Evolutionary conservation across 2,113 vertebrate species (phyloP), one percentile per base, ranked within the genome.

Genomic region (rat (Rattus norvegicus)): DNA sequence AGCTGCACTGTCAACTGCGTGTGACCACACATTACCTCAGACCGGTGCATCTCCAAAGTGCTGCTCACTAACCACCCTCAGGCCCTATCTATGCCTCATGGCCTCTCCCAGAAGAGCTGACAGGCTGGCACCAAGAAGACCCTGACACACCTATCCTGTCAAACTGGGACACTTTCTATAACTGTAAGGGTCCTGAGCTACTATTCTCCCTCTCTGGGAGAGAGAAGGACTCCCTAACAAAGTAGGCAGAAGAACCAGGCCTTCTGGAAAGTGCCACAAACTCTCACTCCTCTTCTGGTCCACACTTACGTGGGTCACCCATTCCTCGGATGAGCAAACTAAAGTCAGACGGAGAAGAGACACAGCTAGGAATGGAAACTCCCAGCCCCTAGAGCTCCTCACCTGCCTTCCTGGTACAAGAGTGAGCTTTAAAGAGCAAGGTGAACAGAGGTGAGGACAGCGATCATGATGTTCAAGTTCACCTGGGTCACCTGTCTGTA

Each of bases 1-100:
- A 81, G 59, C 77, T 8, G 43, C 65, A 6, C 56, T 65, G 70
- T 85, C 76, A 13, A 85, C 94, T 95, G 24, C 80, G 30, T 93
- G 95, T 95, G 95, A 88, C 70, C 52, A 80, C 2, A 0, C n/a
- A 92, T 95, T 91, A 61, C 69, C 85, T 88, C 65, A 39, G 93
- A 59, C 47, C 28, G 22, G 93, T 49, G 39, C 76, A 1, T 81
- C 79, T 33, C 91, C 81, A 49, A 16, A 93, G 67, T 91, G 49
- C 77, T 22, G 72, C 70, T 49, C 47, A 3, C 12, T 36, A 26
- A 89, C 5, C 65, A 17, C 30, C 36, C 54, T 63, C 0, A 0
- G 54, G 11, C 86, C 67, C n/a, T n/a, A n/a, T n/a, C 56, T n/a
- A 20, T 24, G 17, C 33, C 28, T 70, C 0, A 0, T 69, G 76